These are phyloP conservation scores for Drosophila santomea DNA, from an alignment of 1,140 invertebrate species.

Conservation along the genomic window DNA sequence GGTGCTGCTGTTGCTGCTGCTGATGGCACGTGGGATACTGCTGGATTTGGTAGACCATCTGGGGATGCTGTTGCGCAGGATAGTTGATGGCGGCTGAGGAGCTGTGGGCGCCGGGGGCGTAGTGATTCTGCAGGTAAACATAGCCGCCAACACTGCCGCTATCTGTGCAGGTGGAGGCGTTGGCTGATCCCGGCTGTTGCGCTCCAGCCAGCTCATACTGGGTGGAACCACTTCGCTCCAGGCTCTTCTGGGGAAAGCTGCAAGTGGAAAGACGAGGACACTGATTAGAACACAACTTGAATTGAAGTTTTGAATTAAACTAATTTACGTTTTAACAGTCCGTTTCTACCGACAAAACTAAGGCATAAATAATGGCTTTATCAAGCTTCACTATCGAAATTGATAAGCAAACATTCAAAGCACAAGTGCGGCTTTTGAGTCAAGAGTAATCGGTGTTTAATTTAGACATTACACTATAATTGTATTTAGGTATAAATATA, in stretches of 20 bases:
- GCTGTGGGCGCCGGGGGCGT: constrained; percentile 71
- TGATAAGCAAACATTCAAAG: constrained; percentile 1
- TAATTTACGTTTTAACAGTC: no score
- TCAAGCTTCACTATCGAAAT: neutral
- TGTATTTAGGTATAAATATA: no score
- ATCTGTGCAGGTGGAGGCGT: constrained; percentile 52
- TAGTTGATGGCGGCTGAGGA: constrained; percentile 75
- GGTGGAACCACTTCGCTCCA: constrained; percentile 79
- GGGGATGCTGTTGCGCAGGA: constrained; percentile 75
- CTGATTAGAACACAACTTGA: neutral
- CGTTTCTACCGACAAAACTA: no score
- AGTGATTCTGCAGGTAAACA: constrained; percentile 84
- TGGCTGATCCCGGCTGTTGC: constrained; percentile 51
- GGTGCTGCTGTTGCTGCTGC: constrained; percentile 70
- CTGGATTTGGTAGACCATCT: constrained; percentile 80
- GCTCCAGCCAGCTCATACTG: constrained; percentile 75
- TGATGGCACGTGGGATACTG: constrained; percentile 84
- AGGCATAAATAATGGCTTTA: no score
- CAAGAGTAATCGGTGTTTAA: neutral
- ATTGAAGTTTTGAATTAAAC: neutral
- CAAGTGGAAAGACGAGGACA: constrained; percentile 25
- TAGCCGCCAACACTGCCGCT: constrained; percentile 73
- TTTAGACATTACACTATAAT: no score
- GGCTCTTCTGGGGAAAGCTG: constrained; percentile 84
- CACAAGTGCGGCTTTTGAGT: neutral